A percentile compares a stretch with the other conserved stretches of the same genome.
These are phyloP conservation scores for Fabriciana adippe DNA, from an alignment of 2,888 invertebrate genomes.

Conservation along the genomic window DNA sequence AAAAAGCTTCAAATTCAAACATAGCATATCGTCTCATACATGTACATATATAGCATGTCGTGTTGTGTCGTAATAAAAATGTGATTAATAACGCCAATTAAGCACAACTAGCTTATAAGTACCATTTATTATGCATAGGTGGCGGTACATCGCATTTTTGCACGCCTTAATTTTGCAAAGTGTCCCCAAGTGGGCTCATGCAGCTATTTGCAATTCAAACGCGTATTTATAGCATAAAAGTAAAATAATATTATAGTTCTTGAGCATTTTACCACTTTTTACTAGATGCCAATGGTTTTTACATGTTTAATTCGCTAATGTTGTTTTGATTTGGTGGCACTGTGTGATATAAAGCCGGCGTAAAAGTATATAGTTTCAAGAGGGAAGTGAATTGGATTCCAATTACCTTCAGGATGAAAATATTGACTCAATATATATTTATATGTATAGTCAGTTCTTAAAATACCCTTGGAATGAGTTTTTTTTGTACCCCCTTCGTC, in stretches of 20 bases:
- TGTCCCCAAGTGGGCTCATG: slow-evolving; percentile 10
- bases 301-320: neutral
- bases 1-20: slow-evolving; percentile 5
- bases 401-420: no score
- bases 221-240: slow-evolving; percentile 5
- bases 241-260: slow-evolving; percentile 4
- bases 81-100: slow-evolving; percentile 21
- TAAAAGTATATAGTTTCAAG: no score
- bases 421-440: no score
- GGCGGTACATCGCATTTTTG: slow-evolving; percentile 27
- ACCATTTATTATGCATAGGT: slow-evolving; percentile 23
- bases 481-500: no score
- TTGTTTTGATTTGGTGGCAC: no score
- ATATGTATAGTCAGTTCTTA: no score
- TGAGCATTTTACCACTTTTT: neutral
- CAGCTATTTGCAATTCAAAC: slow-evolving; percentile 20
- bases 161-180: slow-evolving; percentile 28
- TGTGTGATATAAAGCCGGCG: no score
- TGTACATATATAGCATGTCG: no score
- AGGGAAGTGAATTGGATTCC: no score
- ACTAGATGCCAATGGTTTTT: neutral
- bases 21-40: neutral
- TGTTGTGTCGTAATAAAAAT: slow-evolving; percentile 3
- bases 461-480: no score
- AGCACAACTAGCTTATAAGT: slow-evolving; percentile 16